Evolutionary conservation across 2,888 invertebrate species (phyloP).

Genomic region (Apocheima hispidaria): DNA sequence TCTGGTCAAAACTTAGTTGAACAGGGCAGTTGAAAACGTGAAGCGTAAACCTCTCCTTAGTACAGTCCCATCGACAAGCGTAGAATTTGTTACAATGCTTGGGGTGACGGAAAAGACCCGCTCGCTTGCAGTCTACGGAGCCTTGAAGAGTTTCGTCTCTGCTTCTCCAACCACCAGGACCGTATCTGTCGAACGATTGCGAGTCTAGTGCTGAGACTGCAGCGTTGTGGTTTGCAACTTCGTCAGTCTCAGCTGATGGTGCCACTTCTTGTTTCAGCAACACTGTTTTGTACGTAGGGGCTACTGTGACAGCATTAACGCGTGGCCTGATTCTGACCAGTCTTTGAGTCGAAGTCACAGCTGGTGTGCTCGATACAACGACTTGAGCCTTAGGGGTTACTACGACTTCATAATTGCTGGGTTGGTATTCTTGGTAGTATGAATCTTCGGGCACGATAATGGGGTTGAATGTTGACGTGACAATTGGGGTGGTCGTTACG

Average conservation of each 20-base stretch:
- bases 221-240: slow-evolving; percentile 46
- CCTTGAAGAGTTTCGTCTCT: slow-evolving; percentile 87
- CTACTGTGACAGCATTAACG: slow-evolving; percentile 72
- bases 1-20: slow-evolving; percentile 91
- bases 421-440: slow-evolving; percentile 76
- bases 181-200: slow-evolving; percentile 86
- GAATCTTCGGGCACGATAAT: slow-evolving; percentile 83
- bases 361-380: slow-evolving; percentile 68
- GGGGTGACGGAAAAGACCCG: slow-evolving; percentile 89
- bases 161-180: slow-evolving; percentile 87
- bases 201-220: slow-evolving; percentile 61
- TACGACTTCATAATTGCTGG: slow-evolving; percentile 59
- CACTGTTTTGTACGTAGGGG: slow-evolving; percentile 77
- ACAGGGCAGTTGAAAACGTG: slow-evolving; percentile 93
- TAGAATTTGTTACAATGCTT: slow-evolving; percentile 93
- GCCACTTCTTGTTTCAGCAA: slow-evolving; percentile 70
- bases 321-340: slow-evolving; percentile 68
- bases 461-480: slow-evolving; percentile 76
- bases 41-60: slow-evolving; percentile 90
- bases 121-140: slow-evolving; percentile 87
- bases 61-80: slow-evolving; percentile 92
- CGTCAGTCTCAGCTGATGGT: slow-evolving; percentile 54
- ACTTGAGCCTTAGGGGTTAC: slow-evolving; percentile 63
- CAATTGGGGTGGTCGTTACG: slow-evolving; percentile 63
- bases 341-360: slow-evolving; percentile 66